Evolutionary conservation across 2,113 vertebrate genomes (phyloP), one percentile per base, ranked within the genome.

Genomic region (Salvelinus sp.): DNA sequence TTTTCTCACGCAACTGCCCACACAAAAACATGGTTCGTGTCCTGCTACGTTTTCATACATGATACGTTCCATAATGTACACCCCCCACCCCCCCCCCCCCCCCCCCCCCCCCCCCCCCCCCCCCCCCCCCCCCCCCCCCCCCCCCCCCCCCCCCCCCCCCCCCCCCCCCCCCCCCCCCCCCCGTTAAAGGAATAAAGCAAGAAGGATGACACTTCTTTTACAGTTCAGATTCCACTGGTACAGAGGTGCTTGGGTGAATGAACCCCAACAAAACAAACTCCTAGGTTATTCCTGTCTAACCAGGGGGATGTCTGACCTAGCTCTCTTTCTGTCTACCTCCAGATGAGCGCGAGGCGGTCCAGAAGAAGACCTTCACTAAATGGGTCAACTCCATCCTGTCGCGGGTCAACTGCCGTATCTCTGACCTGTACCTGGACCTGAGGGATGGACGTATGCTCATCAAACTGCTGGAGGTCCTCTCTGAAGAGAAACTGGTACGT

Each of bases 391-490:
- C 65, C 23, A 68, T 68, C 30, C 65, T 68, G 14, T 30, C 65
- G 16, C 27, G 65, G 16, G 65, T 68, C 28, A 68, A 28, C 65
- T 68, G 65, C 30, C 65, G 65, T 28, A 68, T 68, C 65, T 38
- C 30, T 38, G 65, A 68, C 28, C 65, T 68, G 4, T 68, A 68
- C 28, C 30, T 68, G 65, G 65, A 68, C 65, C 65, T 68, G 30
- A 30, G 65, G 65, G 65, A 68, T 68, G 65, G 65, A 68, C 65
- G 65, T 18, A 68, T 68, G 65, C 65, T 68, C 28, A 68, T 68
- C 65, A 68, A 68, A 68, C 30, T 68, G 6, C 65, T 68, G 22
- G 65, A 68, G 65, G 30, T 68, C 28, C 65, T 68, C 27, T 68
- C 65, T 18, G 65, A 30, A 28, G 65, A 68, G 65, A 27, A 28